Conservation (phyloP, 2,113 vertebrate genomes). For the Upupa epops region DNA sequence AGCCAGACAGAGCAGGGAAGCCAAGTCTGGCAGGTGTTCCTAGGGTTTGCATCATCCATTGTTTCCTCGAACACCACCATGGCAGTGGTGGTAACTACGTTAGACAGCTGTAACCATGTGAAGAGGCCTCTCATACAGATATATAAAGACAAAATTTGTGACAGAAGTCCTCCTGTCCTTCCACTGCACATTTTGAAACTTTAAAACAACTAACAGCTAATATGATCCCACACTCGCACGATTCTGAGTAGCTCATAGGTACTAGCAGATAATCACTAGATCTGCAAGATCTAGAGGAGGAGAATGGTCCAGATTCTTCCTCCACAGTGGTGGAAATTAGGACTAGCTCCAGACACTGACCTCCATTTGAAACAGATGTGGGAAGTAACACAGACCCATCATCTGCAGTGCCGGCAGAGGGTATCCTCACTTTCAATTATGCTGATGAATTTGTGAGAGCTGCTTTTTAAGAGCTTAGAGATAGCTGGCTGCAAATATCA, state of each 20-base stretch:
- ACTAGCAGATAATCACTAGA: background rate
- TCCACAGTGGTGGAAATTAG: background rate
- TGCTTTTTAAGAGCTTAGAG: background rate
- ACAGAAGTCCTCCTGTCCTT: background rate
- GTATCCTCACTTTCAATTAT: background rate
- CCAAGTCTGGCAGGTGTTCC: background rate
- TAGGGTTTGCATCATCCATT: background rate
- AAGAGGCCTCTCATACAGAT: background rate
- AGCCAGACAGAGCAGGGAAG: background rate
- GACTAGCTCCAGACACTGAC: background rate
- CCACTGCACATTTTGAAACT: background rate
- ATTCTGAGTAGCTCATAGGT: background rate
- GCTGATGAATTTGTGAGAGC: background rate
- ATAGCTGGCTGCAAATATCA: constrained; percentile 25
- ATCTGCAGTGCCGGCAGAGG: background rate
- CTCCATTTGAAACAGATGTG: background rate
- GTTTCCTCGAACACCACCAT: background rate
- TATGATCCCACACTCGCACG: background rate
- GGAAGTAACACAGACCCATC: background rate
- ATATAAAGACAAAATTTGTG: background rate
- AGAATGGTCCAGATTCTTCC: background rate
- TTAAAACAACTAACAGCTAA: background rate
- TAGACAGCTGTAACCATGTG: background rate
- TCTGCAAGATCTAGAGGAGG: background rate
- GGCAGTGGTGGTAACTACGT: background rate